Evolutionary conservation across 2,888 invertebrate species (phyloP), one percentile per base, ranked within the genome.

Genomic region (Eustalomyia histrio): DNA sequence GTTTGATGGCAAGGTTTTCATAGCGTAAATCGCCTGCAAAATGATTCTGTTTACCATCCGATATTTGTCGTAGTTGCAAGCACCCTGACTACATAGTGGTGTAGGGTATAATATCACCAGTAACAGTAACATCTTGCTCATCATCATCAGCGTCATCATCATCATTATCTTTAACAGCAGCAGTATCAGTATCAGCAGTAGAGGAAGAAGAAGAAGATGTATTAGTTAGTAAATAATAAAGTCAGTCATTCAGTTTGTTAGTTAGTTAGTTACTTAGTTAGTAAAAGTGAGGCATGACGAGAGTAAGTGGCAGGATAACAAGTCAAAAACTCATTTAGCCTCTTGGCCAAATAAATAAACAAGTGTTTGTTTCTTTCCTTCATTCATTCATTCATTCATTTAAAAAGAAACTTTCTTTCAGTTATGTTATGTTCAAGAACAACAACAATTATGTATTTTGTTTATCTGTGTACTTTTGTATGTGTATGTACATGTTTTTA

Each of bases 281-380:
- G 52, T 58, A 52, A 74, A 35, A 71, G 65, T 61, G 64, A 68
- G 57, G 17, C 60, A 69, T 68, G 76, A 73, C 39, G 76, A 63
- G 79, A 76, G 64, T 76, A 83, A 83, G 82, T 82, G 75, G 79
- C 79, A 82, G 76, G 64, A 82, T 76, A 83, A 79, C 75, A 83
- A 84, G 84, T 84, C 83, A 84, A 83, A 84, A 85, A 85, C 85
- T 85, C 85, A 86, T 85, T 86, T 85, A 85, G 85, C 83, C 85
- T 85, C 83, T 84, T 85, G 83, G 84, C 83, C 84, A 85, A 85
- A 86, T 84, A 84, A 83, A 85, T 85, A 83, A 81, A 82, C 82
- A 83, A 74, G 80, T 78, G 84, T 75, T 83, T 78, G 61, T 73
- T 71, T 63, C 55, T 47, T 47, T 47, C n/a, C 43, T 47, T 47